Conservation (phyloP, 2,888 invertebrate genomes). For the Notodonta ziczac region DNA sequence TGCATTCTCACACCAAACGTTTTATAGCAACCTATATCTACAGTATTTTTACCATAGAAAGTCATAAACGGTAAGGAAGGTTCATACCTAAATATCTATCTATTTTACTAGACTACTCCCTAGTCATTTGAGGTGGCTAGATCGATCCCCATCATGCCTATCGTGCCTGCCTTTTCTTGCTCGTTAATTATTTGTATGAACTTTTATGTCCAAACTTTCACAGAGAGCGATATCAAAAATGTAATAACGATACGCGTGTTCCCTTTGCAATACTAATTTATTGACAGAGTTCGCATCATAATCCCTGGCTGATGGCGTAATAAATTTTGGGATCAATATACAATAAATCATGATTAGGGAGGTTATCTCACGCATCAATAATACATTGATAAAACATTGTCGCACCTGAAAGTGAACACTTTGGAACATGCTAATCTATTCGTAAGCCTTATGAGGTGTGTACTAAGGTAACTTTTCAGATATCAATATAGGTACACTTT, state of each 20-base stretch:
- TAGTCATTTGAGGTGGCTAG: too few species aligned
- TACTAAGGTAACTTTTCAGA: not conserved
- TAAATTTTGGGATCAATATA: slow-evolving; percentile 50
- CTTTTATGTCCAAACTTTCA: not conserved
- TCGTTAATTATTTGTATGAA: not conserved
- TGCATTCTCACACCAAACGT: too few species aligned
- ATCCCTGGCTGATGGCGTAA: slow-evolving; percentile 42
- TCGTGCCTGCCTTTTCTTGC: not conserved
- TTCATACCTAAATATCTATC: too few species aligned
- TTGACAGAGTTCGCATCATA: slow-evolving; percentile 40
- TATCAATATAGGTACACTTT: too few species aligned
- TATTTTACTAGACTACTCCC: too few species aligned
- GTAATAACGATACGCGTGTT: slow-evolving; percentile 18
- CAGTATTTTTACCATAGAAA: too few species aligned
- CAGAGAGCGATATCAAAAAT: slow-evolving; percentile 13
- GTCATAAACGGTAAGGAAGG: too few species aligned
- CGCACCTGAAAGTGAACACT: slow-evolving; percentile 12
- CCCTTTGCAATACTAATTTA: slow-evolving; percentile 37
- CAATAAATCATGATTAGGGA: slow-evolving; percentile 59
- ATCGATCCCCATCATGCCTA: too few species aligned
- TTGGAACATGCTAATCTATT: not conserved
- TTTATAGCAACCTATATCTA: too few species aligned
- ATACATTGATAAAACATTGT: slow-evolving; percentile 47
- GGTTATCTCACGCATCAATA: slow-evolving; percentile 45
- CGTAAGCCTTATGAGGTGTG: not conserved